These are phyloP conservation scores for Rosalia funebris DNA, from an alignment of 2,888 invertebrate species.

Conservation along the genomic window DNA sequence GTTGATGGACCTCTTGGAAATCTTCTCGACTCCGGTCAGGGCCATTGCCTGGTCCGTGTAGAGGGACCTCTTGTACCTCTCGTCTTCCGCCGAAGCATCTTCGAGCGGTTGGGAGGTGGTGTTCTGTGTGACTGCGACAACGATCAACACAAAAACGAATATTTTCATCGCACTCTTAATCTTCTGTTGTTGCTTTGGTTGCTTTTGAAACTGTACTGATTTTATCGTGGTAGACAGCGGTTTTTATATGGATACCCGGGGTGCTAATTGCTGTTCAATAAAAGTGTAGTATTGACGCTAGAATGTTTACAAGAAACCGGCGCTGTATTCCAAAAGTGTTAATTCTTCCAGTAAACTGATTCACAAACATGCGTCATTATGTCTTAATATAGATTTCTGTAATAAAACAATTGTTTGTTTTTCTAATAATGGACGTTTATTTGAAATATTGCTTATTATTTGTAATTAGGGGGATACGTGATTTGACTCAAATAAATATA, in stretches of 20 bases:
- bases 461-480: neutral
- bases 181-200: constrained; percentile 6
- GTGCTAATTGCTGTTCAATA: constrained; percentile 33
- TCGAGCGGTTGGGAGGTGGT: constrained; percentile 28
- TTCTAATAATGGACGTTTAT: constrained; percentile 4
- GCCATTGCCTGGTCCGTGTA: constrained; percentile 23
- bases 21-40: constrained; percentile 35
- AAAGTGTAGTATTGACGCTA: constrained; percentile 32
- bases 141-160: constrained; percentile 27
- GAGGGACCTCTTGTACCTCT: constrained; percentile 30
- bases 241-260: constrained; percentile 29
- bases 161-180: constrained; percentile 36
- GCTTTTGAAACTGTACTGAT: constrained; percentile 12
- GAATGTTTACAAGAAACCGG: constrained; percentile 28
- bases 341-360: constrained; percentile 27
- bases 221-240: neutral
- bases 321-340: constrained; percentile 13
- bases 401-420: constrained; percentile 25
- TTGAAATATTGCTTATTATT: constrained; percentile 21
- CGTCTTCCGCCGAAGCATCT: constrained; percentile 18
- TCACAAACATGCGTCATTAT: constrained; percentile 35
- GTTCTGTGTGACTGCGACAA: constrained; percentile 26
- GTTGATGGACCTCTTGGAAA: constrained; percentile 32
- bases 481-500: no score
- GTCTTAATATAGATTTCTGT: constrained; percentile 28